Evolutionary conservation across 2,113 vertebrate species (phyloP).

Genomic region (Stomatorhinus ivindoensis): DNA sequence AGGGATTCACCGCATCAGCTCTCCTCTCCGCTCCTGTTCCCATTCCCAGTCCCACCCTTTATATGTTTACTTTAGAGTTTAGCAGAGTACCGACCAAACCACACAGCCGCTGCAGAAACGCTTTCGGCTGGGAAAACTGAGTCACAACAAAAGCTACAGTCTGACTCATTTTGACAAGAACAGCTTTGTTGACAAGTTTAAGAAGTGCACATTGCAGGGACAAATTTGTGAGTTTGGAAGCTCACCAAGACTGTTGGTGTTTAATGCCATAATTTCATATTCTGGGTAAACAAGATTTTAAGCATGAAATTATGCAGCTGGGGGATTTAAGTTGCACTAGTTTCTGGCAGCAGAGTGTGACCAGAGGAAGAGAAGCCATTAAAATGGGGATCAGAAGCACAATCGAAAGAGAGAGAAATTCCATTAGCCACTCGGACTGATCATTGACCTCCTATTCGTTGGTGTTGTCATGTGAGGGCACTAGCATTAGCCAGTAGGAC

Average conservation of each 20-base stretch:
- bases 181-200: conserved; percentile 6
- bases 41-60: not conserved
- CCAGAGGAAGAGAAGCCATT: not conserved
- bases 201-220: not conserved
- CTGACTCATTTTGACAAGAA: conserved; percentile 2
- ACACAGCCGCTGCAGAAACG: not conserved
- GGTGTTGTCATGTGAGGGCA: not conserved
- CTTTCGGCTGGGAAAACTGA: not conserved
- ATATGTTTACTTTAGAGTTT: not conserved
- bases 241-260: not conserved
- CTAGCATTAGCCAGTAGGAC: not conserved
- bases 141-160: not conserved
- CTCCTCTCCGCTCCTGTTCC: not conserved
- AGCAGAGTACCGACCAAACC: not conserved
- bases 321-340: not conserved
- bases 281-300: not conserved
- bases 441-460: not conserved
- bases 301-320: not conserved
- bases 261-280: not conserved
- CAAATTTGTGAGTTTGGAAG: not conserved
- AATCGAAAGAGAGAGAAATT: not conserved
- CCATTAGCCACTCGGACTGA: not conserved
- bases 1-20: conserved; percentile 52
- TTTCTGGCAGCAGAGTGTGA: not conserved
- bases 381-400: not conserved